Percentiles rank a stretch among this genome's conserved stretches.
Evolutionary conservation across 1,140 invertebrate species (phyloP).

Genomic region (Drosophila obscura): DNA sequence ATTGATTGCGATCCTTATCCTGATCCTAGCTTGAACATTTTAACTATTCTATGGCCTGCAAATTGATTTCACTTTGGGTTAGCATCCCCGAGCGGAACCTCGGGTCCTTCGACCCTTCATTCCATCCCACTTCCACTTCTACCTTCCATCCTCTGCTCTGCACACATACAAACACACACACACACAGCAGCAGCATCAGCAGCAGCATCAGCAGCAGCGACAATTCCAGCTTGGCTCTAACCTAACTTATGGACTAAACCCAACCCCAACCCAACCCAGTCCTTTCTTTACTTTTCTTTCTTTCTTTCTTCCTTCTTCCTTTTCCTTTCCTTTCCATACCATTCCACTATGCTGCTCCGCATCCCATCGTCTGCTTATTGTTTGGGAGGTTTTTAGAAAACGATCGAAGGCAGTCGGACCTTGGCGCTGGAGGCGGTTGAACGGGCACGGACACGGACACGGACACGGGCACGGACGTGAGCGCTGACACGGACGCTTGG

Average conservation of each 20-base stretch:
- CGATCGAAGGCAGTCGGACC: slow-evolving; percentile 43
- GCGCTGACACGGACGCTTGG: slow-evolving; percentile 53
- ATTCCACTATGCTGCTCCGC: too few relatives aligned
- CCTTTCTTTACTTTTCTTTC: not conserved
- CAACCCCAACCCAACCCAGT: slow-evolving; percentile 3
- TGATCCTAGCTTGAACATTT: too few relatives aligned
- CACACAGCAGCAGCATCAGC: slow-evolving; percentile 10
- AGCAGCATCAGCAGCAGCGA: slow-evolving; percentile 14
- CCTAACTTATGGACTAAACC: slow-evolving; percentile 48
- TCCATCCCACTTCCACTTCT: not conserved
- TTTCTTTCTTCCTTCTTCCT: slow-evolving; percentile 5
- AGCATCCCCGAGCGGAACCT: too few relatives aligned
- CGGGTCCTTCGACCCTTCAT: not conserved
- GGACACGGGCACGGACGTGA: slow-evolving; percentile 40
- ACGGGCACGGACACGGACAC: slow-evolving; percentile 42
- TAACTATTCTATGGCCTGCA: too few relatives aligned
- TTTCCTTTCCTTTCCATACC: not conserved
- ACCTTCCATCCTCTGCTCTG: not conserved
- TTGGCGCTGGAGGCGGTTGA: slow-evolving; percentile 11
- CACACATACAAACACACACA: slow-evolving; percentile 19
- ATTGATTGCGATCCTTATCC: too few relatives aligned
- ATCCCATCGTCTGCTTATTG: too few relatives aligned
- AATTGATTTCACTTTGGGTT: too few relatives aligned
- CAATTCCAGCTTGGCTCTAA: slow-evolving; percentile 76
- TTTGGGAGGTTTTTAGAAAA: slow-evolving; percentile 56